Evolutionary conservation across 2,888 invertebrate genomes (phyloP).

Genomic region (Drosophila kuntzei): DNA sequence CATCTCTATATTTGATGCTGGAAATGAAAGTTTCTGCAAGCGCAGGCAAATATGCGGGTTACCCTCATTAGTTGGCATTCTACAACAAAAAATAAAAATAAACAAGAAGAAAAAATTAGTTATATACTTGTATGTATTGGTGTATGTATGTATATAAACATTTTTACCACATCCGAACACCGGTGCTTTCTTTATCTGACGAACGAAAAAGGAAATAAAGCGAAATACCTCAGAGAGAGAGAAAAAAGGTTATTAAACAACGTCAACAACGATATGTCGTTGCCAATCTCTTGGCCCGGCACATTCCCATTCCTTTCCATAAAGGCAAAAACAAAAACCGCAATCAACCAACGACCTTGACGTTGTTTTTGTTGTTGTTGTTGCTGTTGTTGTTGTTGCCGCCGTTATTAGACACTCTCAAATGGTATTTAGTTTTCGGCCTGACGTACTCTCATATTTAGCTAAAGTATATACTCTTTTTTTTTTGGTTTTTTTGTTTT

Average conservation of each 20-base stretch:
- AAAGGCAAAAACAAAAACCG: slow-evolving; percentile 60
- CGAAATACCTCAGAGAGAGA: slow-evolving; percentile 59
- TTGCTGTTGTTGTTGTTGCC: slow-evolving; percentile 18
- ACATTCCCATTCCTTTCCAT: slow-evolving; percentile 30
- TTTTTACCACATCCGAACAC: slow-evolving; percentile 27
- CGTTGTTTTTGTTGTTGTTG: slow-evolving; percentile 44
- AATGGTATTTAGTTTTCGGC: slow-evolving; percentile 67
- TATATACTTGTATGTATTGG: background rate
- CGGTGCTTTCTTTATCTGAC: slow-evolving; percentile 66
- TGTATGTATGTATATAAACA: slow-evolving; percentile 5
- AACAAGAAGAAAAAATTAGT: background rate
- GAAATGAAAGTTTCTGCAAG: slow-evolving; percentile 46
- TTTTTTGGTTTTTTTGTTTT: slow-evolving; percentile 8
- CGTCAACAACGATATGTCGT: slow-evolving; percentile 54
- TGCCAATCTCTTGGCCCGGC: slow-evolving; percentile 58
- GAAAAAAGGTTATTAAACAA: slow-evolving; percentile 67
- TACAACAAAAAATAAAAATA: slow-evolving; percentile 28
- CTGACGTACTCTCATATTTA: slow-evolving; percentile 67
- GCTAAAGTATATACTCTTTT: slow-evolving; percentile 18
- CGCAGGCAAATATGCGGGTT: slow-evolving; percentile 31
- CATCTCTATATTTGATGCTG: slow-evolving; percentile 1
- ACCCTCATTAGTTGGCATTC: slow-evolving; percentile 69
- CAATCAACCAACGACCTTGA: slow-evolving; percentile 81
- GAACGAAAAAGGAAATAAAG: slow-evolving; percentile 77
- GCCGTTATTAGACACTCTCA: slow-evolving; percentile 73